Evolutionary conservation across 2,888 invertebrate species (phyloP), one percentile per base, ranked within the genome.

Genomic region (Drepana falcataria): DNA sequence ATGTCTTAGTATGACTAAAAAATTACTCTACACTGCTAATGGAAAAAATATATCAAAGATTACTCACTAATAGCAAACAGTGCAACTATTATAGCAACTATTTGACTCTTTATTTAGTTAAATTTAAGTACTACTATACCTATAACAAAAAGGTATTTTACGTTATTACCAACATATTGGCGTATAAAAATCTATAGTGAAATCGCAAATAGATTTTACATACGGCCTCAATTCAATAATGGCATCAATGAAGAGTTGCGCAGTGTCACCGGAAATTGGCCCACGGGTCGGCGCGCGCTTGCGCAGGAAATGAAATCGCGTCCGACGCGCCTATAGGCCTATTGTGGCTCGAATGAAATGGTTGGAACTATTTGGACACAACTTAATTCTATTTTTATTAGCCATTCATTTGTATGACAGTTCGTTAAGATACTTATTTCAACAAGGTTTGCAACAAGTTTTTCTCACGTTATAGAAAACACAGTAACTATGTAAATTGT

Each of bases 241-340:
- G 57, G 65, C 68, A 71, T 67, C 71, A 74, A 75, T 77, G 61
- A 63, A 64, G 69, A 65, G 59, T 68, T 68, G 62, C 60, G 58
- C 62, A 59, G 70, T 70, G 74, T 68, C 73, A 69, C 77, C 83
- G 89, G 89, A 89, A 83, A 87, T 87, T 83, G 78, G 79, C 68
- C 65, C 74, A 77, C 82, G 85, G 85, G 76, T 81, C 86, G 81
- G 83, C 86, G 87, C 85, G 75, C 84, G 82, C 86, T 72, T 58
- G 40, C 63, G 57, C 83, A 81, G 90, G 89, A 90, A 85, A 90
- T 89, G 87, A 89, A 87, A 88, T 83, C 85, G 88, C 87, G 83
- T 83, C 83, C 83, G 82, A 83, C 84, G 79, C 72, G 71, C 75
- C 74, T 76, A 82, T 81, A 79, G 81, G 74, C 76, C 83, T 80